Percentiles rank a stretch among this genome's conserved stretches.
Evolutionary conservation across 2,888 invertebrate species (phyloP).

Genomic region (Drosophila macrospina): DNA sequence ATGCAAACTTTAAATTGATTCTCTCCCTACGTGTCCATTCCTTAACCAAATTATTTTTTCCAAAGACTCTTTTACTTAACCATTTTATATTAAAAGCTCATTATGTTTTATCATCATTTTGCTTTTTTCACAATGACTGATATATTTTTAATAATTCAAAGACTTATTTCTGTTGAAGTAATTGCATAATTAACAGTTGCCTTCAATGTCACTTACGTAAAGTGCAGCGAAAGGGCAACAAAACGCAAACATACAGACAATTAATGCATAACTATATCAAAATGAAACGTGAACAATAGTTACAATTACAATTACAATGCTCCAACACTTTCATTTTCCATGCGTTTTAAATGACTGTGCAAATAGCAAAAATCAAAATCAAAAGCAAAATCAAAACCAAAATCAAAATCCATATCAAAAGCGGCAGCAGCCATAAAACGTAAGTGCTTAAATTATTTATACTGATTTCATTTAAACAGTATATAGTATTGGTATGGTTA

Average conservation of each 20-base stretch:
- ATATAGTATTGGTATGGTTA: slow-evolving; percentile 33
- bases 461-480: slow-evolving; percentile 38
- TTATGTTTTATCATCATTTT: slow-evolving; percentile 2
- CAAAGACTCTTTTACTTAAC: neutral
- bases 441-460: slow-evolving; percentile 46
- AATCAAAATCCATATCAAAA: slow-evolving; percentile 20
- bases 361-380: slow-evolving; percentile 38
- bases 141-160: slow-evolving; percentile 25
- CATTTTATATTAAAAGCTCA: neutral
- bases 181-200: slow-evolving; percentile 71
- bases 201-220: slow-evolving; percentile 68
- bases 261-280: slow-evolving; percentile 72
- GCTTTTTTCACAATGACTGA: slow-evolving; percentile 14
- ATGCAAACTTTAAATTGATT: neutral
- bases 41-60: neutral
- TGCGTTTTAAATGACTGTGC: slow-evolving; percentile 54
- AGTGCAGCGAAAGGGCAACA: slow-evolving; percentile 59
- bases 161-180: slow-evolving; percentile 41
- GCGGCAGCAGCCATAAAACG: slow-evolving; percentile 38
- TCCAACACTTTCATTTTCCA: slow-evolving; percentile 76
- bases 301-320: slow-evolving; percentile 43
- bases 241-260: slow-evolving; percentile 20
- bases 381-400: slow-evolving; percentile 28
- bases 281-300: slow-evolving; percentile 63
- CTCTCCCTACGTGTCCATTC: neutral